Evolutionary conservation across 2,888 invertebrate genomes (phyloP).

Genomic region (Xanthorhoe designata): DNA sequence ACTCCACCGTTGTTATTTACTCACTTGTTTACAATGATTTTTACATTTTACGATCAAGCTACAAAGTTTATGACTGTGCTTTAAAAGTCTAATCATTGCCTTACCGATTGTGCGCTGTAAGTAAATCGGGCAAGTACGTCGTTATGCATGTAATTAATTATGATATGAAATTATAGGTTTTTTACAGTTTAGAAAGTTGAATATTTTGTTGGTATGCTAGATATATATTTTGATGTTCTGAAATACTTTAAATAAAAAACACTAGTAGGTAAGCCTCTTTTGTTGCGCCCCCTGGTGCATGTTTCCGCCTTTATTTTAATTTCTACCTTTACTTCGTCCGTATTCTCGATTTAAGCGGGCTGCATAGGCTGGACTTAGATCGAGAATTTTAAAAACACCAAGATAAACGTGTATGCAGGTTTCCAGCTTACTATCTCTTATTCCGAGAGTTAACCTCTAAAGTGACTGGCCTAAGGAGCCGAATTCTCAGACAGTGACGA

Average conservation of each 20-base stretch:
- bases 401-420: too few species aligned
- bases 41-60: conserved; percentile 35
- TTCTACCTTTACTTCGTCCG: too few species aligned
- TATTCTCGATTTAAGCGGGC: too few species aligned
- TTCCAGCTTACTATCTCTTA: too few species aligned
- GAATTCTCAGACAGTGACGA: neutral
- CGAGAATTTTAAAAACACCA: too few species aligned
- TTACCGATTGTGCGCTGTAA: conserved; percentile 14
- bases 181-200: neutral
- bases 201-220: neutral
- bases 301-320: too few species aligned
- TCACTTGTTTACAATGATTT: conserved; percentile 36
- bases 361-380: too few species aligned
- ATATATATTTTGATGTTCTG: neutral
- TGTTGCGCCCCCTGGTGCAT: too few species aligned
- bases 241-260: too few species aligned
- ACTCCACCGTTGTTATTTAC: conserved; percentile 38
- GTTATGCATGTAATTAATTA: conserved; percentile 8
- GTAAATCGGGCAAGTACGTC: conserved; percentile 9
- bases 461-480: neutral
- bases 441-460: too few species aligned
- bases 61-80: conserved; percentile 29
- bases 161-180: conserved; percentile 3
- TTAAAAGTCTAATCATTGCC: conserved; percentile 25
- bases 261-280: too few species aligned